phyloP scores from a whole-genome alignment of 1,140 invertebrate genomes.

The Neoseiulus cucumeris region DNA sequence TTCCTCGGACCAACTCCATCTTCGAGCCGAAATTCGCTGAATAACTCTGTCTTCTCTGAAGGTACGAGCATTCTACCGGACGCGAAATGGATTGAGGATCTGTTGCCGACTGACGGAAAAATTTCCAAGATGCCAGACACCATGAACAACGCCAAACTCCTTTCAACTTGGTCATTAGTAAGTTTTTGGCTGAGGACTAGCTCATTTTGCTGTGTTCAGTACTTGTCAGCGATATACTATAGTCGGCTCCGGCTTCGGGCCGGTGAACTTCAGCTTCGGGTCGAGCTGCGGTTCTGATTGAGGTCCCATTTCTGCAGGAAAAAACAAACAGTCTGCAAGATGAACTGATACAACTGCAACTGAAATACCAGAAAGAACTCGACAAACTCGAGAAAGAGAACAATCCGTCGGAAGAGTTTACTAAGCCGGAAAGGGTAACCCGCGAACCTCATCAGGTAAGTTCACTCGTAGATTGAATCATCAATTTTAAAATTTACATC shows the following conservation, averaged over 20 bases:
- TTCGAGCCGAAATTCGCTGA: background rate
- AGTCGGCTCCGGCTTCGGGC: constrained; percentile 13
- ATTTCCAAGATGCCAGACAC: constrained; percentile 50
- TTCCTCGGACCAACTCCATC: background rate
- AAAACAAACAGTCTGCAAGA: constrained; percentile 57
- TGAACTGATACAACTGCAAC: constrained; percentile 53
- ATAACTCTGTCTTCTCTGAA: constrained; percentile 84
- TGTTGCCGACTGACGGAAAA: constrained; percentile 56
- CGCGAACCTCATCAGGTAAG: constrained; percentile 29
- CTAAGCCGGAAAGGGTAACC: constrained; percentile 49
- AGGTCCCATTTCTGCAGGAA: no score
- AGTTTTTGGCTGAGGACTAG: no score
- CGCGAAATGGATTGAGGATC: constrained; percentile 62
- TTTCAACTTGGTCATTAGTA: no score
- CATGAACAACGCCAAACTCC: constrained; percentile 45
- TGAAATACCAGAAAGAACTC: constrained; percentile 81
- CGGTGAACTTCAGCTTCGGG: constrained; percentile 2
- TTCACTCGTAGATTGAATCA: no score
- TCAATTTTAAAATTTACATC: no score
- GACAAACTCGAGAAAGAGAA: constrained; percentile 91
- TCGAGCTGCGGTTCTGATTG: constrained; percentile 14
- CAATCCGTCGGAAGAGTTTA: constrained; percentile 78
- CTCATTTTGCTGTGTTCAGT: no score
- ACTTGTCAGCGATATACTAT: no score
- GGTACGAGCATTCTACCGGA: constrained; percentile 83